These are phyloP conservation scores for Zaprionus tsacasi DNA, from an alignment of 1,140 invertebrate species.

Conservation along the genomic window DNA sequence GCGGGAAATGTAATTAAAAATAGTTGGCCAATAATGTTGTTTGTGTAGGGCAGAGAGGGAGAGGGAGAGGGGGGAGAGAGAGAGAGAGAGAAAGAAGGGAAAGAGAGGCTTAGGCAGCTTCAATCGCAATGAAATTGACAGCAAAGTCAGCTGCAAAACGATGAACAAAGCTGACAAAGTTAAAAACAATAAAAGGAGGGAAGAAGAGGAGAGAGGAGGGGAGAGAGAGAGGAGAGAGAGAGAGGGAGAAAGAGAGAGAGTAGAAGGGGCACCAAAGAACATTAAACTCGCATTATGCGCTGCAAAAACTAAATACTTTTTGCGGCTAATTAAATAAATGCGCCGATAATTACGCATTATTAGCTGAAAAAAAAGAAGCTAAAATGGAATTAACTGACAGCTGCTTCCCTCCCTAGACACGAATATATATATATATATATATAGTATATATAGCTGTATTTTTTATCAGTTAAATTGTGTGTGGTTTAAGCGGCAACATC, in stretches of 20 bases:
- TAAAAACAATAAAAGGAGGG: constrained; percentile 8
- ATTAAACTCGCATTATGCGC: constrained; percentile 62
- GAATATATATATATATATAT: constrained; percentile 29
- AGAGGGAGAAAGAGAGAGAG: neutral
- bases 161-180: constrained; percentile 25
- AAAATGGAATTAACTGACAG: constrained; percentile 79
- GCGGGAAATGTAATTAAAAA: constrained; percentile 58
- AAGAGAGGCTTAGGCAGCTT: neutral
- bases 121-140: neutral
- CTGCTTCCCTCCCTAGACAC: constrained; percentile 37
- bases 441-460: constrained; percentile 10
- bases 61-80: too few species aligned
- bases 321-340: constrained; percentile 78
- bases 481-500: constrained; percentile 39
- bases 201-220: neutral
- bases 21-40: neutral
- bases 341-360: constrained; percentile 75
- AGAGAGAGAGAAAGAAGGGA: neutral
- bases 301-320: constrained; percentile 43
- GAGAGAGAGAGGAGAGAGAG: neutral
- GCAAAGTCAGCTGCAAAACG: constrained; percentile 3
- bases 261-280: constrained; percentile 18
- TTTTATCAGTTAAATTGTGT: constrained; percentile 30
- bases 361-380: constrained; percentile 58
- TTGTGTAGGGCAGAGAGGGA: constrained; percentile 1